A percentile compares a stretch with the other conserved stretches of the same genome.
phyloP scores from a whole-genome alignment of 2,113 vertebrate species.

The Oreochromis aureus region DNA sequence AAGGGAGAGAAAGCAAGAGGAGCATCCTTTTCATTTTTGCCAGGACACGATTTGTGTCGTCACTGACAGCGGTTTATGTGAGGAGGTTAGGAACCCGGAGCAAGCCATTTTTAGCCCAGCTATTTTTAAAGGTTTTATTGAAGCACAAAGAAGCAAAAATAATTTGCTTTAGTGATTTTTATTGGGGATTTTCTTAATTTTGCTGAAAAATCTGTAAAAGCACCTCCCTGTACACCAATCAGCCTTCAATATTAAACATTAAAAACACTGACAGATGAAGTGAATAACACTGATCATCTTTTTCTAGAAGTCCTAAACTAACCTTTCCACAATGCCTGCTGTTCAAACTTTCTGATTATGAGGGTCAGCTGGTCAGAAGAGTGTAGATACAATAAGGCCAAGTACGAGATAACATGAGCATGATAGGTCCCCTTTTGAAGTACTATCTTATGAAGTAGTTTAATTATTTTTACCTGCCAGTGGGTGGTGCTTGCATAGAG shows the following conservation, averaged over 20 bases:
- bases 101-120: background rate
- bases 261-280: background rate
- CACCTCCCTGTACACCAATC: background rate
- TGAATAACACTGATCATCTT: background rate
- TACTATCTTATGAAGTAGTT: background rate
- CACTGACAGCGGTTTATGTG: background rate
- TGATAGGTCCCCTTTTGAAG: fast-evolving
- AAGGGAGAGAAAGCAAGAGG: slow-evolving; percentile 10
- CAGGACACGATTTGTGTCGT: background rate
- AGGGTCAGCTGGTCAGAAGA: background rate
- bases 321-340: background rate
- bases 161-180: background rate
- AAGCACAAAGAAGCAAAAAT: background rate
- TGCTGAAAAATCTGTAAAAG: background rate
- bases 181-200: background rate
- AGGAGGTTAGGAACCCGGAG: background rate
- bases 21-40: background rate
- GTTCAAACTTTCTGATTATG: background rate
- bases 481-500: background rate
- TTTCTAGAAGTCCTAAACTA: background rate
- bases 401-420: background rate
- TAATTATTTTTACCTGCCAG: background rate
- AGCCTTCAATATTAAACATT: background rate
- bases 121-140: background rate
- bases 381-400: background rate